Evolutionary conservation across 1,140 invertebrate species (phyloP).

Genomic region (Hormaphis cornu): DNA sequence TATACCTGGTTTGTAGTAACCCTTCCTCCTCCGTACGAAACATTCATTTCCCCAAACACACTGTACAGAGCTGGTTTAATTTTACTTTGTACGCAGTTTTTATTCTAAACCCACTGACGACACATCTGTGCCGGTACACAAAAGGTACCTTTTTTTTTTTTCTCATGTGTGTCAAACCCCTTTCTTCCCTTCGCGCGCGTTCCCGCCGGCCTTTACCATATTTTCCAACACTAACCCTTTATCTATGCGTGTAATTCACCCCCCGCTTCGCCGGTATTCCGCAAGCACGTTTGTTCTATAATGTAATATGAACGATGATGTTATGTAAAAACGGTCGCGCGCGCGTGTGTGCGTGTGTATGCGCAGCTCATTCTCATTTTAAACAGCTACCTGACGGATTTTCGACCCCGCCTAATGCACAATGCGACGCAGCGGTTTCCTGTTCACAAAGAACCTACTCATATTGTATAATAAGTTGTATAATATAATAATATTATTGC

Average conservation of each 20-base stretch:
- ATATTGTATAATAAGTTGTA: no score
- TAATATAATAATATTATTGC: no score
- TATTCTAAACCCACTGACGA: conserved; percentile 18
- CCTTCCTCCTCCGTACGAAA: conserved; percentile 29
- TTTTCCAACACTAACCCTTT: conserved; percentile 30
- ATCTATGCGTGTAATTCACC: no score
- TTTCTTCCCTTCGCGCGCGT: neutral
- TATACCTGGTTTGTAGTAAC: conserved; percentile 31
- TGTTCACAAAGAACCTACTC: conserved; percentile 8
- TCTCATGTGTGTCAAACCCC: conserved; percentile 30
- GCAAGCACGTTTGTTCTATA: conserved; percentile 1
- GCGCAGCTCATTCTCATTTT: conserved; percentile 25
- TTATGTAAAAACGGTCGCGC: conserved; percentile 22
- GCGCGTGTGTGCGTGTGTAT: neutral
- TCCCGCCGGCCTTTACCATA: neutral
- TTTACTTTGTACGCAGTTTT: neutral
- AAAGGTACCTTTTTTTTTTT: conserved; percentile 27
- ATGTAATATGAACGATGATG: conserved; percentile 23
- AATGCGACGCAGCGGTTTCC: conserved; percentile 21
- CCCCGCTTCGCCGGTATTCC: conserved; percentile 17
- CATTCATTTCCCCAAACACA: conserved; percentile 27
- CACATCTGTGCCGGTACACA: conserved; percentile 29
- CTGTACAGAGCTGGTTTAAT: neutral
- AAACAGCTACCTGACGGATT: conserved; percentile 32
- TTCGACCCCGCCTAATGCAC: neutral